These are phyloP conservation scores for Hemaris fuciformis DNA, from an alignment of 2,888 invertebrate species.

Conservation along the genomic window DNA sequence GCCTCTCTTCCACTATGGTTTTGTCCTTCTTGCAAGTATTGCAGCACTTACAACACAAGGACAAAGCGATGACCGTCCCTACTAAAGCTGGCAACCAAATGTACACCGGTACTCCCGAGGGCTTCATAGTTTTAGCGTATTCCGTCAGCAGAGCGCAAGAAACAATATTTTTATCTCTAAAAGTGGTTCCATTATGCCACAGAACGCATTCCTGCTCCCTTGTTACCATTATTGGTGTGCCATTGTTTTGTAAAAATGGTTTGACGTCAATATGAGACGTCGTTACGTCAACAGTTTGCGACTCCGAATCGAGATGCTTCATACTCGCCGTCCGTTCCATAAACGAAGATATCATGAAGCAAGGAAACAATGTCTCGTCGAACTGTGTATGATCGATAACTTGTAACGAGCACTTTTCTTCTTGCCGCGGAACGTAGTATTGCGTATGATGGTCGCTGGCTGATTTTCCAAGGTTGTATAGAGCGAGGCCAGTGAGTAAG, in stretches of 20 bases:
- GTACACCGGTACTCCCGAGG: conserved; percentile 60
- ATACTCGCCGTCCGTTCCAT: conserved; percentile 42
- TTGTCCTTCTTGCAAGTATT: conserved; percentile 49
- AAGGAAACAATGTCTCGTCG: conserved; percentile 63
- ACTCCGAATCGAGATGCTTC: conserved; percentile 28
- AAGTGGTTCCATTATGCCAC: conserved; percentile 62
- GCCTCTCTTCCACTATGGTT: conserved; percentile 44
- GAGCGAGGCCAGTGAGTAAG: conserved; percentile 62
- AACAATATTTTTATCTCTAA: conserved; percentile 49
- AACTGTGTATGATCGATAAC: conserved; percentile 54
- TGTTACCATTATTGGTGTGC: conserved; percentile 47
- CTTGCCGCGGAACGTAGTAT: conserved; percentile 45
- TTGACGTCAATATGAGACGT: conserved; percentile 55
- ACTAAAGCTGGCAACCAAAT: conserved; percentile 65
- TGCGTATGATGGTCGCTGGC: conserved; percentile 42
- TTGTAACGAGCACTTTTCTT: conserved; percentile 67
- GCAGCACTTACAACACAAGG: conserved; percentile 53
- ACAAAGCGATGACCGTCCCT: conserved; percentile 47
- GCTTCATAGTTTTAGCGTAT: conserved; percentile 64
- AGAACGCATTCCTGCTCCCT: conserved; percentile 61
- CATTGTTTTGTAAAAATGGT: conserved; percentile 46
- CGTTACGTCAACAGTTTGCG: conserved; percentile 54
- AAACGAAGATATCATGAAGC: conserved; percentile 70
- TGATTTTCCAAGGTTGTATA: conserved; percentile 69
- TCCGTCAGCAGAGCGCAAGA: conserved; percentile 63